These are phyloP conservation scores for Trachelus tabidus DNA, from an alignment of 2,888 invertebrate species.

Conservation along the genomic window DNA sequence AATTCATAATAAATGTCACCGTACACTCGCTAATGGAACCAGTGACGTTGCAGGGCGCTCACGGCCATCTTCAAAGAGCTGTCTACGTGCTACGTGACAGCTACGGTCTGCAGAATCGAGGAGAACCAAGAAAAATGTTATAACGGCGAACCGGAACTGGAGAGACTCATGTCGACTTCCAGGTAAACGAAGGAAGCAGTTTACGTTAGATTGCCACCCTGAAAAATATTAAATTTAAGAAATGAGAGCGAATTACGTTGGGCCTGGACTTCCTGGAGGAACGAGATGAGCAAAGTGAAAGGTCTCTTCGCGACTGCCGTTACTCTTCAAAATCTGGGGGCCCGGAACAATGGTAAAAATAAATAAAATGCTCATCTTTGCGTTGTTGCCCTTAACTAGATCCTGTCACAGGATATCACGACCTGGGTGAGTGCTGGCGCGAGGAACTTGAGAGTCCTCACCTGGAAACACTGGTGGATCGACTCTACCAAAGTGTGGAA, in stretches of 20 bases:
- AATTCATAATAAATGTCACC: not conserved
- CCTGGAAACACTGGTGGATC: conserved; percentile 69
- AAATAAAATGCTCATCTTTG: conserved; percentile 12
- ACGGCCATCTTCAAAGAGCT: conserved; percentile 68
- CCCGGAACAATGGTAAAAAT: conserved; percentile 72
- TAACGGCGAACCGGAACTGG: conserved; percentile 74
- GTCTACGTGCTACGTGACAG: conserved; percentile 71
- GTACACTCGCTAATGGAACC: not conserved
- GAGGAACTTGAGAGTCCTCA: conserved; percentile 73
- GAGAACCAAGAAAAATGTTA: conserved; percentile 65
- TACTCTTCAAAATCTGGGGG: conserved; percentile 73
- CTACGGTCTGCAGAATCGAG: conserved; percentile 63
- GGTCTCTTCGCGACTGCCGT: conserved; percentile 70
- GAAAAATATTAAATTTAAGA: conserved; percentile 7
- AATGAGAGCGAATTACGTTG: conserved; percentile 69
- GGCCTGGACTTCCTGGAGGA: conserved; percentile 78
- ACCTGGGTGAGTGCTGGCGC: conserved; percentile 75
- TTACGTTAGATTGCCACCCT: no score
- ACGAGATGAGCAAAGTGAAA: conserved; percentile 72
- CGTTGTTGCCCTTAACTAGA: not conserved
- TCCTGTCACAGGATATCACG: conserved; percentile 69
- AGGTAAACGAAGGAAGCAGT: conserved; percentile 47
- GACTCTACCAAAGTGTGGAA: conserved; percentile 70
- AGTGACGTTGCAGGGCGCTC: conserved; percentile 60
- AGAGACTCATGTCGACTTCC: conserved; percentile 68